These are phyloP conservation scores for Ichneumoninae sp. DNA, from an alignment of 2,888 invertebrate species.

Conservation along the genomic window DNA sequence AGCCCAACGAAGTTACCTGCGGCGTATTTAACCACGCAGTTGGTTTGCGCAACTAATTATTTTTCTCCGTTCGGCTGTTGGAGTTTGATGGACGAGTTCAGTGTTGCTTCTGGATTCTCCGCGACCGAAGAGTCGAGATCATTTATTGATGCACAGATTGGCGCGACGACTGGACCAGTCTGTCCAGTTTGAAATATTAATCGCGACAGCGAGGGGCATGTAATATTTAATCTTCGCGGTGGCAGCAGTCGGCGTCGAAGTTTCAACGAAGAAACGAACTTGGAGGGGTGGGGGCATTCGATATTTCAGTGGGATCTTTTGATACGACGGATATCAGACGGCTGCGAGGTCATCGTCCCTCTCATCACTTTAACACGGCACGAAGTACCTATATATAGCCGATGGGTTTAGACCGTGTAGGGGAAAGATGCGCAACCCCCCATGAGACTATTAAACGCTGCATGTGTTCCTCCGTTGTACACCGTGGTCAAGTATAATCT, in stretches of 20 bases:
- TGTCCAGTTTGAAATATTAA: constrained; percentile 61
- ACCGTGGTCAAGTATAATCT: constrained; percentile 75
- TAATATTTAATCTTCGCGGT: constrained; percentile 63
- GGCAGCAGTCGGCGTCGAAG: constrained; percentile 38
- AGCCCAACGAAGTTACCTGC: background rate
- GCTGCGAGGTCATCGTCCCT: constrained; percentile 57
- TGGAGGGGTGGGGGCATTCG: constrained; percentile 41
- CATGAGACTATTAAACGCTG: constrained; percentile 76
- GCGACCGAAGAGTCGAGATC: constrained; percentile 12
- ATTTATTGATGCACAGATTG: constrained; percentile 53
- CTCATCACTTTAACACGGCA: constrained; percentile 36
- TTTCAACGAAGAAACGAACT: constrained; percentile 45
- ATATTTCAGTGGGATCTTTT: constrained; percentile 66
- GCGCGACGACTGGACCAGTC: constrained; percentile 48
- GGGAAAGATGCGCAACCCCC: constrained; percentile 68
- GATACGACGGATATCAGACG: constrained; percentile 47
- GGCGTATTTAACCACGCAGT: background rate
- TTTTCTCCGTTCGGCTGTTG: background rate
- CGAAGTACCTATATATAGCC: constrained; percentile 17
- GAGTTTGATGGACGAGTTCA: constrained; percentile 1
- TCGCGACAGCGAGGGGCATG: constrained; percentile 48
- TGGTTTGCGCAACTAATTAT: background rate
- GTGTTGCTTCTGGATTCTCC: background rate
- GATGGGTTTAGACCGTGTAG: constrained; percentile 44
- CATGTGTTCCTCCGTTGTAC: constrained; percentile 64